phyloP scores from a whole-genome alignment of 2,113 vertebrate genomes.

The Lipophrys pholis region DNA sequence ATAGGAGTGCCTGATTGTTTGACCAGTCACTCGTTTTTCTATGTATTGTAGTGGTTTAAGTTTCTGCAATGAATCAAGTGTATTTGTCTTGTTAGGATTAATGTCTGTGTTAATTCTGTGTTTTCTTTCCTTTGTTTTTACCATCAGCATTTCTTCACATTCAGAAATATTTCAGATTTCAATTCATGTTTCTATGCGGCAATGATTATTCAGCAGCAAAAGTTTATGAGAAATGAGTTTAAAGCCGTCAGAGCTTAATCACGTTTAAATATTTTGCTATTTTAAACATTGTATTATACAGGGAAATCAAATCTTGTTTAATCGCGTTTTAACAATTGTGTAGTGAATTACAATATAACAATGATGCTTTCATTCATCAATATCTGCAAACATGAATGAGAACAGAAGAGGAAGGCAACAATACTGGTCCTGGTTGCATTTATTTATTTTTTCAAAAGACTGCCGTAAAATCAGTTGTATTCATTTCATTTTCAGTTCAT shows the following conservation, averaged over 20 bases:
- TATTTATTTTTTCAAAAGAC: constrained; percentile 8
- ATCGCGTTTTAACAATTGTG: not conserved
- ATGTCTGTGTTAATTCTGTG: not conserved
- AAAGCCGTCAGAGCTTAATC: not conserved
- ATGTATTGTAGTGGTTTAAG: not conserved
- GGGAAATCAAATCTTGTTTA: not conserved
- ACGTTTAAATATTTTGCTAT: not conserved
- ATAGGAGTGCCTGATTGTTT: rapidly evolving
- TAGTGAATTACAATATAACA: too few species aligned
- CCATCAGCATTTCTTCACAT: too few species aligned
- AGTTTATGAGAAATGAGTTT: rapidly evolving
- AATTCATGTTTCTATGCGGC: rapidly evolving
- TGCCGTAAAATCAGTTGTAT: constrained; percentile 9
- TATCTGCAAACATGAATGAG: not conserved
- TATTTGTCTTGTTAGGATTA: not conserved
- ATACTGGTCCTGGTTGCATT: not conserved
- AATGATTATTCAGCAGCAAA: not conserved
- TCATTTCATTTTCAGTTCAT: constrained; percentile 21
- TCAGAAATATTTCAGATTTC: too few species aligned
- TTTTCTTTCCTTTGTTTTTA: too few species aligned
- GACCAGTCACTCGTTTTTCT: not conserved
- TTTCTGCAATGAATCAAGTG: not conserved
- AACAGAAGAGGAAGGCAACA: not conserved
- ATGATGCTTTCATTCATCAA: too few species aligned
- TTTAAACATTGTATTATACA: not conserved